phyloP scores from a whole-genome alignment of 2,797 vertebrate genomes.

The Brachyalestes nurse region DNA sequence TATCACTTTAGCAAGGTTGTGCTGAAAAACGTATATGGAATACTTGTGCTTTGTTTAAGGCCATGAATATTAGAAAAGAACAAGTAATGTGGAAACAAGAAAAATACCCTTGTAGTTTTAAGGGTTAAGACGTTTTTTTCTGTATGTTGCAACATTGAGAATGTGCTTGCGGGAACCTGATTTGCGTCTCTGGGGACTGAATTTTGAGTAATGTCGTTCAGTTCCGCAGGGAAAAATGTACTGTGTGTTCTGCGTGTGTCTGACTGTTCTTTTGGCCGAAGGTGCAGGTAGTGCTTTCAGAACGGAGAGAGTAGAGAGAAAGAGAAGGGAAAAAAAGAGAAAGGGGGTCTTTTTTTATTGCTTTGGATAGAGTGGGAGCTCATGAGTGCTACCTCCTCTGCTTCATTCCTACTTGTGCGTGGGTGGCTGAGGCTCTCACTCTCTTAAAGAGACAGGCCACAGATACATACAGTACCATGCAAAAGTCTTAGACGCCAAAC shows the following conservation, averaged over 20 bases:
- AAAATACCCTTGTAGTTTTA: no score
- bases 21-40: no score
- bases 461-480: background rate
- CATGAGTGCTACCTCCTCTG: slow-evolving; percentile 23
- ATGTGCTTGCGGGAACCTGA: background rate
- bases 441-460: background rate
- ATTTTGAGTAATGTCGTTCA: background rate
- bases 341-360: slow-evolving; percentile 15
- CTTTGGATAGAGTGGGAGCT: slow-evolving; percentile 27
- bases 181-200: background rate
- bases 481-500: no score
- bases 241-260: background rate
- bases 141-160: background rate
- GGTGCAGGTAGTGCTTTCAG: slow-evolving; percentile 16
- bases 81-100: no score
- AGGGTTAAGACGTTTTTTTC: background rate
- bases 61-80: no score
- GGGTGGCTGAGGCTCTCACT: slow-evolving; percentile 22
- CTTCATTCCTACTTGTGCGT: slow-evolving; percentile 32
- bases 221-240: background rate
- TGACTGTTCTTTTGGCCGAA: slow-evolving; percentile 7
- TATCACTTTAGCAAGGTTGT: no score
- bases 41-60: no score
- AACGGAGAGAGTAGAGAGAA: slow-evolving; percentile 24
- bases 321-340: slow-evolving; percentile 9